Conservation (phyloP, 1,140 invertebrate genomes). For the Zaprionus vittiger region DNA sequence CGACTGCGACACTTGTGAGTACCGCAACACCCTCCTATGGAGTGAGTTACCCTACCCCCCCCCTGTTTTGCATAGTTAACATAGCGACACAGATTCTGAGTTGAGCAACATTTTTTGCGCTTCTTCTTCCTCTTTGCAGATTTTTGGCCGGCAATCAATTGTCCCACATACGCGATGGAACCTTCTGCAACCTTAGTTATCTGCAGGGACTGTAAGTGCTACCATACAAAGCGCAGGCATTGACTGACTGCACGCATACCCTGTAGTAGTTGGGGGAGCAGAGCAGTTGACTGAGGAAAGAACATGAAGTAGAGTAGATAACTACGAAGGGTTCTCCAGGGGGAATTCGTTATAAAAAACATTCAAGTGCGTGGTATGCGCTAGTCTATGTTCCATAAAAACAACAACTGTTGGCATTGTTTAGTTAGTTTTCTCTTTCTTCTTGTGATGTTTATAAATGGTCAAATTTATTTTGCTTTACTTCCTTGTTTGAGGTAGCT, state of each 20-base stretch:
- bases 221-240: not conserved
- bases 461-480: too few relatives aligned
- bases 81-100: constrained; percentile 15
- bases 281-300: too few relatives aligned
- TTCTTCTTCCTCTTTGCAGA: constrained; percentile 59
- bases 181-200: constrained; percentile 79
- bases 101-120: constrained; percentile 12
- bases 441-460: not conserved
- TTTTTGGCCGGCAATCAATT: constrained; percentile 84
- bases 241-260: constrained; percentile 12
- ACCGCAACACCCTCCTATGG: not conserved
- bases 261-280: not conserved
- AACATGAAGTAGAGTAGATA: too few relatives aligned
- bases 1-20: constrained; percentile 78
- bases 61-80: constrained; percentile 1
- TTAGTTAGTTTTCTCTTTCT: not conserved
- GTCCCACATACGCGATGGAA: constrained; percentile 62
- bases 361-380: too few relatives aligned
- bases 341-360: too few relatives aligned
- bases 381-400: too few relatives aligned
- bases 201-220: constrained; percentile 84
- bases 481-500: too few relatives aligned
- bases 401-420: too few relatives aligned
- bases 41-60: not conserved
- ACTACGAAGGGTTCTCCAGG: too few relatives aligned